phyloP scores from a whole-genome alignment of 1,140 invertebrate species.

The Bradynema listronoti region DNA sequence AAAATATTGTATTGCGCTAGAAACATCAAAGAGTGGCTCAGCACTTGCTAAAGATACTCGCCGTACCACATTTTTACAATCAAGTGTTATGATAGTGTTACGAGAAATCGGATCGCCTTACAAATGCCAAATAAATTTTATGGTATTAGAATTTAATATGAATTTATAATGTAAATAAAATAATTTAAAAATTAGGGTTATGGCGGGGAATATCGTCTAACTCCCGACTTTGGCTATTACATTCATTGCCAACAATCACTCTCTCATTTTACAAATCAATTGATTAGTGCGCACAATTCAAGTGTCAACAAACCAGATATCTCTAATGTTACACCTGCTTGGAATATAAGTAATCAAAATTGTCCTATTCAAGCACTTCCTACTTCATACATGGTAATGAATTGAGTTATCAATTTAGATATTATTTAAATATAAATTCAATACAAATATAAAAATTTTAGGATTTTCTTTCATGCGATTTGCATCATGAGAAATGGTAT shows the following conservation, averaged over 20 bases:
- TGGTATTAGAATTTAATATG: slow-evolving; percentile 7
- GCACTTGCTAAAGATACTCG: slow-evolving; percentile 29
- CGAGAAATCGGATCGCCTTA: slow-evolving; percentile 34
- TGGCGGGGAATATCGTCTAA: slow-evolving; percentile 38
- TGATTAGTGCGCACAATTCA: slow-evolving; percentile 11
- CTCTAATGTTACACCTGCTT: slow-evolving; percentile 6
- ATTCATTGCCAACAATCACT: slow-evolving; percentile 27
- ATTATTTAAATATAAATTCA: slow-evolving; percentile 9
- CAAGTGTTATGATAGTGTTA: slow-evolving; percentile 26
- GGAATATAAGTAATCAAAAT: slow-evolving; percentile 31
- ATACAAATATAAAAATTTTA: not conserved
- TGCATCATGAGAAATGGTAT: slow-evolving; percentile 30
- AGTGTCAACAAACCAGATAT: slow-evolving; percentile 20
- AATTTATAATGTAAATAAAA: not conserved
- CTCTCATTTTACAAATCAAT: slow-evolving; percentile 8
- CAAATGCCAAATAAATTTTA: slow-evolving; percentile 30
- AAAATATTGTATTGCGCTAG: slow-evolving; percentile 36
- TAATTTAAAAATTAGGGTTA: slow-evolving; percentile 36
- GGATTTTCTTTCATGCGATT: slow-evolving; percentile 40
- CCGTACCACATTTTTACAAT: slow-evolving; percentile 41
- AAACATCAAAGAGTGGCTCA: slow-evolving; percentile 30
- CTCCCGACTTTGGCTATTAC: slow-evolving; percentile 40
- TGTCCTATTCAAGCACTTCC: slow-evolving; percentile 41
- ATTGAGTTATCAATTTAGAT: no score
- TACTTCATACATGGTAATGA: slow-evolving; percentile 27